phyloP scores from a whole-genome alignment of 2,888 invertebrate genomes.

The Chymomyza procnemis region DNA sequence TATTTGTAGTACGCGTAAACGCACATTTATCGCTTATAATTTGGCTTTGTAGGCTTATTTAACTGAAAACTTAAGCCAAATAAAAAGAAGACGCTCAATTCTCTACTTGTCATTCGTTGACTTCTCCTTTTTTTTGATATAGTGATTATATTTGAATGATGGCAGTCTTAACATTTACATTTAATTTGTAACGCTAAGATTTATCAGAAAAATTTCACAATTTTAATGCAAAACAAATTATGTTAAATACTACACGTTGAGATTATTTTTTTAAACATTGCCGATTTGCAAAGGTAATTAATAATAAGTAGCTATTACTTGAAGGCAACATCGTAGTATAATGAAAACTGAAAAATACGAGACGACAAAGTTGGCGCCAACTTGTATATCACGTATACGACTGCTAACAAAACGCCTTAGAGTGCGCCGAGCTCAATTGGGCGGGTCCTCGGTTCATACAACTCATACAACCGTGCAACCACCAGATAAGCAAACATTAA shows the following conservation, averaged over 20 bases:
- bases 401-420: conserved; percentile 9
- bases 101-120: neutral
- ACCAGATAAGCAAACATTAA: conserved; percentile 67
- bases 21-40: too few species aligned
- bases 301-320: neutral
- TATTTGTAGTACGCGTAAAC: neutral
- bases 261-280: neutral
- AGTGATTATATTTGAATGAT: neutral
- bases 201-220: neutral
- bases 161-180: neutral
- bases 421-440: conserved; percentile 51
- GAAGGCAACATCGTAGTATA: neutral
- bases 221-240: neutral
- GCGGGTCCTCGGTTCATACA: conserved; percentile 72
- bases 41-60: too few species aligned
- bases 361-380: neutral
- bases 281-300: neutral
- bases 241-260: neutral
- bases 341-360: conserved; percentile 3
- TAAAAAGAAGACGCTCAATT: too few species aligned
- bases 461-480: conserved; percentile 13
- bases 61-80: too few species aligned
- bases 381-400: conserved; percentile 59
- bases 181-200: neutral
- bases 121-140: neutral